Base-by-base conservation (phyloP, 2,888 invertebrate species). In the Epinotia nisella region DNA sequence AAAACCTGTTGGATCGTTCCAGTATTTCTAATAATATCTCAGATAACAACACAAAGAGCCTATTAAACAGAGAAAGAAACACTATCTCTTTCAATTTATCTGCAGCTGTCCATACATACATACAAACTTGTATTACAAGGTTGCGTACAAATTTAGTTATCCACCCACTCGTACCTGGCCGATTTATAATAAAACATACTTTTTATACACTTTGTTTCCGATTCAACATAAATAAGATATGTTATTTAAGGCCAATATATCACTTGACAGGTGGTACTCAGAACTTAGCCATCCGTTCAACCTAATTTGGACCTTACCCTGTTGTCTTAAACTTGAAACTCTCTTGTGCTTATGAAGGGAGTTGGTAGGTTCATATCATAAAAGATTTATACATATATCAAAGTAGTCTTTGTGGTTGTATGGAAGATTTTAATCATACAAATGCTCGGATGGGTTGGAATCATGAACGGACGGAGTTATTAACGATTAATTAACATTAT, bases 151-250 rank as follows among this genome's bases (percentile, higher is more conserved):
- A 92, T 92, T 92, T 90, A 91, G 90, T 91, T 89, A 89, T 92
- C 90, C 92, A 83, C 92, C 92, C 91, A 91, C 92, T 87, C 84
- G 78, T 74, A 78, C 79, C 61, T 79, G 78, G 82, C 82, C 88
- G 87, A 91, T 92, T 91, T 91, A 91, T 92, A 91, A 91, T 90
- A 90, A 90, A 90, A 90, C 90, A 87, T 85, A 81, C 83, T 89
- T 93, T 93, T 93, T 92, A 87, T 92, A 88, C 90, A 88, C 92
- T 94, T 93, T 92, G 90, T 92, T 92, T 91, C 89, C 87, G 90
- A 93, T 93, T 91, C 93, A 91, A 93, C 93, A 93, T 94, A 93
- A 94, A 94, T 94, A 94, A 94, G 94, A 94, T 93, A 93, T 93
- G 93, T 93, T 94, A 93, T 93, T 93, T 93, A 91, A 92, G 91